Conservation (phyloP, 2,113 vertebrate genomes). For the Lycaon pictus region DNA sequence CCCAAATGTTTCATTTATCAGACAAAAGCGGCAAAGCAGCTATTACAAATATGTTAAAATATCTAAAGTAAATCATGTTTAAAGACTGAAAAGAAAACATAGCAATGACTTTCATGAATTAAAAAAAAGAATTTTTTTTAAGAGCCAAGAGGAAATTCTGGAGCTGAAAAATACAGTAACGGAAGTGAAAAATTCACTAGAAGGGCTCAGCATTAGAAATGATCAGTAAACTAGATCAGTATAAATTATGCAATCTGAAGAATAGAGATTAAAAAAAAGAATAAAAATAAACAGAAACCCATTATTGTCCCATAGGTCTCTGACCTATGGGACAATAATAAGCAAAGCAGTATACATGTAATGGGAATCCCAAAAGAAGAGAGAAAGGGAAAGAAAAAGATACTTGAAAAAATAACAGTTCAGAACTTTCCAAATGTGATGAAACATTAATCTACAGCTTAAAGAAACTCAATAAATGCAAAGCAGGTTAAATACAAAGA, state of each 20-base stretch:
- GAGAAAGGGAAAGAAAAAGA: background rate
- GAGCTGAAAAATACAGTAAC: background rate
- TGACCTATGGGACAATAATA: background rate
- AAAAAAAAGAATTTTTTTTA: constrained; percentile 42
- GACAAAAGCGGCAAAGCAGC: constrained; percentile 27
- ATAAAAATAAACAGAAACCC: background rate
- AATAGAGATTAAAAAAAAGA: background rate
- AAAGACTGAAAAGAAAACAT: constrained; percentile 52
- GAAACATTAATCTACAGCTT: background rate
- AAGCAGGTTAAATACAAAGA: constrained; percentile 38
- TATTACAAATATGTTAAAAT: constrained; percentile 44
- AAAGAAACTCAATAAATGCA: constrained; percentile 33
- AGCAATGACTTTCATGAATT: background rate
- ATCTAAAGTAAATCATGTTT: constrained; percentile 34
- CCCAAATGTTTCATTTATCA: constrained; percentile 36
- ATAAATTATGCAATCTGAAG: background rate
- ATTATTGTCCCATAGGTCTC: no score
- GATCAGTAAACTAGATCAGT: background rate
- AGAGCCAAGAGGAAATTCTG: constrained; percentile 39
- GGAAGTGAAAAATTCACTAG: constrained; percentile 34
- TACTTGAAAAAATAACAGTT: constrained; percentile 40
- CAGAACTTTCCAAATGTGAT: constrained; percentile 27
- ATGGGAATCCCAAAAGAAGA: background rate
- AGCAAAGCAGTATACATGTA: background rate
- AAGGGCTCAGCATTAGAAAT: background rate